Evolutionary conservation across 2,888 invertebrate genomes (phyloP), one percentile per base, ranked within the genome.

Genomic region (Phasia obesa): DNA sequence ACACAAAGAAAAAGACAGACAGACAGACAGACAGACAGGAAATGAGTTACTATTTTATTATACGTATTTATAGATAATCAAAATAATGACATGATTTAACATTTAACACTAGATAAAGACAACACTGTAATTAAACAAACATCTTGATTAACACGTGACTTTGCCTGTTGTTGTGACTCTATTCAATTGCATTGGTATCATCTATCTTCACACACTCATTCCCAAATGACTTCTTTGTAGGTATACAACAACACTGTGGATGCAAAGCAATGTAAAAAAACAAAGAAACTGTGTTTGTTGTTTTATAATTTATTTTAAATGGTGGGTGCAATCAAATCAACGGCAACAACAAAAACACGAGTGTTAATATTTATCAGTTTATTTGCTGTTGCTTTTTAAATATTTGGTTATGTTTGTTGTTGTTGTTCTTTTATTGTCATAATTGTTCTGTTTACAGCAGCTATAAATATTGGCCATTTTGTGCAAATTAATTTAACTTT

Each of bases 401-500:
- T 60, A 73, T 62, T 60, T 60, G 25, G 7, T 60, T 42, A 17
- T 55, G 15, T 44, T 11, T 49, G 4, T 31, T 31, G 7, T 35
- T 31, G 9, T 59, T 57, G 15, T 53, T 31, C 9, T 27, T n/a
- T n/a, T 47, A 0, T 35, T 35, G 49, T 9, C 17, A 19, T 17
- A 15, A 27, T 27, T 47, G 47, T 44, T 64, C 2, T 64, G 0
- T 47, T 49, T 47, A 49, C 21, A 23, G 35, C 17, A 49, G 59
- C 49, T 38, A 59, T 71, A 73, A 62, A 60, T 60, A 27, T 73
- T 73, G 71, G 7, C 38, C 60, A 51, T 73, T 59, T 62, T 62
- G 71, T 60, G 25, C 51, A 51, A 62, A 57, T 11, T 71, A 44
- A 19, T 44, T 47, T 44, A 15, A 25, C 17, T 35, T 69, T 27